phyloP scores from a whole-genome alignment of 2,888 invertebrate genomes.

The Lasioglossum leucozonium region DNA sequence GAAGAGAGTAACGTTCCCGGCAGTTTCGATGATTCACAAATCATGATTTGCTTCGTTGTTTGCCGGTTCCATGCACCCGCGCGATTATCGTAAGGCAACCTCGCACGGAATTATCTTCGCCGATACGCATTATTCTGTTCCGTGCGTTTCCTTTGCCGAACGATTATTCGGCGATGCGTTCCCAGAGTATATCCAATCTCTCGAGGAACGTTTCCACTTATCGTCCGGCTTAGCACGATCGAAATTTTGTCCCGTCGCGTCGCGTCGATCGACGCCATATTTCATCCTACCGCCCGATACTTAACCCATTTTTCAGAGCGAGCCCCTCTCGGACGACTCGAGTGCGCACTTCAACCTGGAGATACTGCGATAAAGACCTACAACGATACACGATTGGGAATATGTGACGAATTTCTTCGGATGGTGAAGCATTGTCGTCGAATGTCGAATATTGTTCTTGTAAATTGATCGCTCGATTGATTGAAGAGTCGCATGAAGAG shows the following conservation, averaged over 20 bases:
- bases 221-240: not conserved
- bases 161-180: not conserved
- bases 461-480: not conserved
- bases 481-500: too few relatives aligned
- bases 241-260: not conserved
- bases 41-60: not conserved
- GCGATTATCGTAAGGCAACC: constrained; percentile 47
- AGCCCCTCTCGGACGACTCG: not conserved
- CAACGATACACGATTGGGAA: not conserved
- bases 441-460: not conserved
- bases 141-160: not conserved
- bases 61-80: not conserved
- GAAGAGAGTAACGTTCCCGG: constrained; percentile 64
- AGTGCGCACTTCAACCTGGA: not conserved
- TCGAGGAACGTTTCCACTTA: not conserved
- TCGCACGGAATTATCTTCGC: constrained; percentile 23
- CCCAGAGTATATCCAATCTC: not conserved
- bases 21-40: constrained; percentile 62
- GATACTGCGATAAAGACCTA: constrained; percentile 2
- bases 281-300: not conserved
- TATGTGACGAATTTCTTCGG: not conserved
- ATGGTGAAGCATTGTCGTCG: not conserved
- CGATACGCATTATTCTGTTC: constrained; percentile 7
- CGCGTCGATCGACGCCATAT: not conserved
- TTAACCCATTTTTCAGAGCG: constrained; percentile 5